Evolutionary conservation across 92 coral and sea anemone species (phyloP), one percentile per base, ranked within the genome.

Genomic region (Desmophyllum pertusum): DNA sequence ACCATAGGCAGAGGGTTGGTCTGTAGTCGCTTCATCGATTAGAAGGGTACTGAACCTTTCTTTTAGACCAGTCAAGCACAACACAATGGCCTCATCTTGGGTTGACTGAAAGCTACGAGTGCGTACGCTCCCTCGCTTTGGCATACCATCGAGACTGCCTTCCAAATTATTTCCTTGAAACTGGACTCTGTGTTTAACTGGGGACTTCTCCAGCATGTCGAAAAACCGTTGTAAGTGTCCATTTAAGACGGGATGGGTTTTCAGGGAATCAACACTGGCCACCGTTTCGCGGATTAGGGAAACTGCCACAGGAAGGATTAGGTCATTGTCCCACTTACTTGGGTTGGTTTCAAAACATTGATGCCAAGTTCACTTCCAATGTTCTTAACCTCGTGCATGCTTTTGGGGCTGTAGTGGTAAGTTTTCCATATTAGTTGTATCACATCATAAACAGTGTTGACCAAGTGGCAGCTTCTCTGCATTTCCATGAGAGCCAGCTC

Each of bases 351-450:
- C 66, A 78, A 48, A 35, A 80, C 86, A 73, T 80, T 77, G 8
- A 86, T 67, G 33, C 86, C 90, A 40, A 86, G 86, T 69, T 86
- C 86, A 67, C 31, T 71, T 40, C 75, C 86, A 30, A 72, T 42
- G 41, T 43, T 59, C 39, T 86, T 68, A 18, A 86, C 76, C 76
- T 86, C 90, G 10, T 82, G 48, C 41, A 38, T 79, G 67, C 89
- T 86, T 39, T 80, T 86, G 10, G 90, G 81, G 52, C 90, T 86
- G 15, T 18, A 86, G 53, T 86, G 86, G 46, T 86, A 80, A 1
- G 90, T 86, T 50, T 80, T 86, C 81, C 85, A 86, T 36, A 86
- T 76, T 17, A 86, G 70, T 71, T 79, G 84, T 27, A 85, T 59
- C 31, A 79, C 73, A 30, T 86, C 85, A 75, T 86, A 80, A 64